Evolutionary conservation across 2,888 invertebrate genomes (phyloP).

Genomic region (Cosmia trapezina): DNA sequence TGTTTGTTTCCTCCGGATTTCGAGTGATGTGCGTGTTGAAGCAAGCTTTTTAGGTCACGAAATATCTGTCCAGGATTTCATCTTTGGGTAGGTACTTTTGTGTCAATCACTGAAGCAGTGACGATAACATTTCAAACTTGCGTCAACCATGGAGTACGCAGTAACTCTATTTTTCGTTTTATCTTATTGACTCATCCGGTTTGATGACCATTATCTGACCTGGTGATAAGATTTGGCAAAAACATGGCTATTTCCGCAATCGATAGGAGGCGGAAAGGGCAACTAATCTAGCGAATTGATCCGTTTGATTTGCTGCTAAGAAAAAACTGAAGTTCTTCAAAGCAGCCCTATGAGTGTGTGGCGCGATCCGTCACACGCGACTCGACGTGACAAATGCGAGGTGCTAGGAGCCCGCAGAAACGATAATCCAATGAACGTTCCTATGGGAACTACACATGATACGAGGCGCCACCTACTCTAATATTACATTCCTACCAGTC

Average conservation of each 20-base stretch:
- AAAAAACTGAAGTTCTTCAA: constrained; percentile 2
- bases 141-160: not conserved
- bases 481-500: constrained; percentile 63
- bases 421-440: constrained; percentile 66
- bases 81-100: not conserved
- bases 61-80: constrained; percentile 8
- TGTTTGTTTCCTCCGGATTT: constrained; percentile 33
- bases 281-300: not conserved
- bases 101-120: constrained; percentile 1
- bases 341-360: constrained; percentile 52
- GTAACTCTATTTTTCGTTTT: not conserved
- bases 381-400: constrained; percentile 68
- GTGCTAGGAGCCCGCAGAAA: constrained; percentile 53
- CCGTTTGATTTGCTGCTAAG: not conserved
- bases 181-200: constrained; percentile 3
- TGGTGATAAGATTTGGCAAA: constrained; percentile 6
- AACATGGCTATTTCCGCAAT: constrained; percentile 18
- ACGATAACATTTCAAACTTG: not conserved
- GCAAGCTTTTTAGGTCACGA: constrained; percentile 22
- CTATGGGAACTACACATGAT: constrained; percentile 58
- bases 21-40: constrained; percentile 24
- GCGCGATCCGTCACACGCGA: constrained; percentile 67
- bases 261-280: not conserved
- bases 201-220: constrained; percentile 1
- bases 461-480: constrained; percentile 50